Percentiles rank a stretch among this genome's conserved stretches.
Conservation (phyloP, 2,888 invertebrate species). For the Strigamia transsilvanica region DNA sequence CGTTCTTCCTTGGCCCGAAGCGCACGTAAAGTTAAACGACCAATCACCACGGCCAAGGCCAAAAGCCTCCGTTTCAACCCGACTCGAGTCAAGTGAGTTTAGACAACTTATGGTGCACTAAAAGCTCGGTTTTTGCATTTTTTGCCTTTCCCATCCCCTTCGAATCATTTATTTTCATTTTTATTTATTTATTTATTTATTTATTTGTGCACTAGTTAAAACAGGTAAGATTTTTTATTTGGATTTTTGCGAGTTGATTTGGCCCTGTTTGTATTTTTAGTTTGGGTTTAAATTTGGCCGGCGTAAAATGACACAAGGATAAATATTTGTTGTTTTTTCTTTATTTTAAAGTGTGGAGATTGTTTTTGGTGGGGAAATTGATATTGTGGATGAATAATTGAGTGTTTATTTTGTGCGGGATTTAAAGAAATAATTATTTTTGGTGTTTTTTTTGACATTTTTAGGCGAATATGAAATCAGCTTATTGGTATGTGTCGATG, state of each 20-base stretch:
- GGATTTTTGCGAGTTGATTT: neutral
- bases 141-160: no score
- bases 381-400: no score
- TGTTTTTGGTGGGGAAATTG: neutral
- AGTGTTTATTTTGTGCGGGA: no score
- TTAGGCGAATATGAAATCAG: constrained; percentile 60
- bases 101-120: no score
- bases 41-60: constrained; percentile 24
- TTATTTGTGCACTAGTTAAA: neutral
- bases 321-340: neutral
- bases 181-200: neutral
- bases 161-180: no score
- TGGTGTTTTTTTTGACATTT: neutral
- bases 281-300: neutral
- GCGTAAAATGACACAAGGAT: no score
- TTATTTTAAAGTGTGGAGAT: no score
- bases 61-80: neutral
- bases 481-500: constrained; percentile 63
- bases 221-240: neutral
- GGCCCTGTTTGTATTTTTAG: neutral
- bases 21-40: neutral
- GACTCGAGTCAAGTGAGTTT: neutral
- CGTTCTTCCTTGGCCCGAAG: neutral
- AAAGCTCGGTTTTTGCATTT: no score
- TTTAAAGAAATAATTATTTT: neutral